Evolutionary conservation across 2,113 vertebrate species (phyloP).

Genomic region (Mormoops blainvillei): DNA sequence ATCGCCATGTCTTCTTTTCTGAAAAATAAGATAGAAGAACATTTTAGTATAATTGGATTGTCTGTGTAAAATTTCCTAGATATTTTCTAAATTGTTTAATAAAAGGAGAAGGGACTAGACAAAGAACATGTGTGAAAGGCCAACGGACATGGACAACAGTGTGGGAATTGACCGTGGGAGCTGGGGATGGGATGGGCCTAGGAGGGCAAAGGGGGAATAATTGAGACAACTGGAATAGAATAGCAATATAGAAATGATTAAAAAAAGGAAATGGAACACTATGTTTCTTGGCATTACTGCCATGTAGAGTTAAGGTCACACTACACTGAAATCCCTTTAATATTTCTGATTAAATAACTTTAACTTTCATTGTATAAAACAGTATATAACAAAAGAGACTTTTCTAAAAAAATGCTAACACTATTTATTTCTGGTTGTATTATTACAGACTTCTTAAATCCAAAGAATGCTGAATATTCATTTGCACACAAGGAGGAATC

Average conservation of each 20-base stretch:
- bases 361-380: background rate
- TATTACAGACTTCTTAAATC: background rate
- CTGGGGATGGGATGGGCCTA: too few relatives aligned
- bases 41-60: background rate
- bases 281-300: background rate
- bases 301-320: background rate
- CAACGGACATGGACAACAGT: too few relatives aligned
- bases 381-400: background rate
- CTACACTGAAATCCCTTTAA: background rate
- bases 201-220: too few relatives aligned
- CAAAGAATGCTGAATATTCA: background rate
- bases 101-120: too few relatives aligned
- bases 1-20: background rate
- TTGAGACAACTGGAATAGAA: too few relatives aligned
- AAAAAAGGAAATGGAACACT: background rate
- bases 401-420: background rate
- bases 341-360: background rate
- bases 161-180: too few relatives aligned
- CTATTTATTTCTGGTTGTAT: background rate
- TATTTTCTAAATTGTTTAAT: background rate
- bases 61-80: background rate
- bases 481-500: background rate
- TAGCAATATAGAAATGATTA: too few relatives aligned
- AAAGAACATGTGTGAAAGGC: too few relatives aligned
- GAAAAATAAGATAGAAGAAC: slow-evolving; percentile 42